Conservation (phyloP, 2,113 vertebrate genomes). For the Erpornis zantholeuca region DNA sequence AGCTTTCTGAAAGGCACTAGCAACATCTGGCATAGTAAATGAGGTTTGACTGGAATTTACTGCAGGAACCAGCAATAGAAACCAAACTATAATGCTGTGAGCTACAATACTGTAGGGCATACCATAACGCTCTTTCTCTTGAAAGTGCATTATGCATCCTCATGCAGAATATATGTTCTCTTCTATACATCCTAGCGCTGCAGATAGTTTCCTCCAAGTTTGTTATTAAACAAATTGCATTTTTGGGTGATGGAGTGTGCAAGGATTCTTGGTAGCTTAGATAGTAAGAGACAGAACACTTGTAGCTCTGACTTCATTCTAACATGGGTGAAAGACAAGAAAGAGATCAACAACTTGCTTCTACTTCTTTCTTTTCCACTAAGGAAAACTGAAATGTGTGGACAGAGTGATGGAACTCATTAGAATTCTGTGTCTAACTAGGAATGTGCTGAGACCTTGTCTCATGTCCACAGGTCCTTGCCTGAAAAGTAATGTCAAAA, state of each 20-base stretch:
- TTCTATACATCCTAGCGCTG: background rate
- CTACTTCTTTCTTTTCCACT: background rate
- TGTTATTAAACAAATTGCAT: background rate
- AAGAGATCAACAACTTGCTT: background rate
- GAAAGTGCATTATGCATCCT: background rate
- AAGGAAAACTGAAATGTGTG: background rate
- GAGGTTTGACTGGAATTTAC: background rate
- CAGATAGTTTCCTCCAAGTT: background rate
- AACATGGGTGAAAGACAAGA: background rate
- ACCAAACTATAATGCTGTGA: background rate
- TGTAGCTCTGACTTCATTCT: background rate
- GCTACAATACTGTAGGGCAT: background rate
- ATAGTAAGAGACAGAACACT: background rate
- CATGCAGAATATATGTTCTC: background rate
- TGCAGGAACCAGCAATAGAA: background rate
- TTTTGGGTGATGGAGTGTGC: background rate
- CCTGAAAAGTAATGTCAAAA: background rate
- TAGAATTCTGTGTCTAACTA: background rate
- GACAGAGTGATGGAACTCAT: background rate
- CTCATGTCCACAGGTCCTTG: background rate
- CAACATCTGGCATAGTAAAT: background rate
- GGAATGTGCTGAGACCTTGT: fast-evolving
- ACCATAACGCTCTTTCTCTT: background rate
- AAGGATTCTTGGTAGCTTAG: background rate
- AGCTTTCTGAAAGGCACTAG: background rate